Base-by-base conservation (phyloP, 1,140 invertebrate genomes). In the Neodiprion lecontei region DNA sequence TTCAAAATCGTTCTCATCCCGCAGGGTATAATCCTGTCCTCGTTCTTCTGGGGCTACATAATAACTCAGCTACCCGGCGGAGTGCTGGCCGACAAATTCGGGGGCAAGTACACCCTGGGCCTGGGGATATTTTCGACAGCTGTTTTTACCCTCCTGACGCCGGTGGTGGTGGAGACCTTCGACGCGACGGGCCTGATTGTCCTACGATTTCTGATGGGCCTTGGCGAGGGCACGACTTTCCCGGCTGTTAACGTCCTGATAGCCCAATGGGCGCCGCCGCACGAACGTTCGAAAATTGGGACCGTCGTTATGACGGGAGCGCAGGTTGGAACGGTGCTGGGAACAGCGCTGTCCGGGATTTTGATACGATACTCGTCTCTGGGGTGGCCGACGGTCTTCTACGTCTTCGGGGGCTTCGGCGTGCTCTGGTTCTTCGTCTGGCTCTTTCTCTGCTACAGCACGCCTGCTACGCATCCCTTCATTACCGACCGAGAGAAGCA, bases 31-130 rank as follows among this genome's bases (percentile, higher is more conserved):
- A 91, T 96, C 48, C 87, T 96, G 9, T 94, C 94, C 78, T 93
- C 94, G 1, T 96, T 96, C 88, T 96, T 96, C 87, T 94, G 93
- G 80, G 93, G 93, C 3, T 94, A 93, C 81, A 90, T 93, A 21
- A 79, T 92, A 10, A 93, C 92, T 0, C 92, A 93, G 81, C 84
- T 93, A 61, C 85, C 91, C 0, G 94, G 93, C 11, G 94, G 93
- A 0, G 89, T 93, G 73, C 84, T 95, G 65, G 92, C 94, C 7
- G 93, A 95, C 79, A 85, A 89, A 67, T 95, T 93, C 78, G 92
- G 92, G 0, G 93, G 93, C 9, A 95, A 95, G 80, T 90, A 92
- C 80, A 91, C 93, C 1, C 88, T 96, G 23, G 92, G 91, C 0
- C 82, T 92, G 50, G 94, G 94, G 12, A 92, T 94, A n/a, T 84